phyloP scores from a whole-genome alignment of 2,113 vertebrate genomes.

The Cranoglanis bouderius region DNA sequence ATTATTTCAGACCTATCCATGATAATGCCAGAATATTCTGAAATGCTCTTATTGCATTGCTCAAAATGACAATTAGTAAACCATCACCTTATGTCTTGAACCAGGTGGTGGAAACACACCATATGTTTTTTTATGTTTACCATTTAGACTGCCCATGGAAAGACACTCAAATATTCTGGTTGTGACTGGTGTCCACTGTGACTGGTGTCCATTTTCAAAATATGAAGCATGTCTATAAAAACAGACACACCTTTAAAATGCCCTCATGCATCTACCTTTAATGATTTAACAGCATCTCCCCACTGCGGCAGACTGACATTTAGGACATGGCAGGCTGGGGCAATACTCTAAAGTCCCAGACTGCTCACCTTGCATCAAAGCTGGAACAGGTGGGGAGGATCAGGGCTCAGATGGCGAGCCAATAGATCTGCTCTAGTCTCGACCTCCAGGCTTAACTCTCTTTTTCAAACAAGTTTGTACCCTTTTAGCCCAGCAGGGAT shows the following conservation, averaged over 20 bases:
- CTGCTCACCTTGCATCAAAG: slow-evolving; percentile 25
- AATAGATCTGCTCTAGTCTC: slow-evolving; percentile 25
- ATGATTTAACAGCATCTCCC: slow-evolving; percentile 12
- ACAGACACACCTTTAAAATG: slow-evolving; percentile 16
- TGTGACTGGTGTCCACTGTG: not conserved
- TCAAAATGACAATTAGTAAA: not conserved
- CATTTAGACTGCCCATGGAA: not conserved
- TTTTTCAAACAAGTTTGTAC: slow-evolving; percentile 24
- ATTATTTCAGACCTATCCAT: not conserved
- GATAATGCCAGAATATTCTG: not conserved
- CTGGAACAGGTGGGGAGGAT: slow-evolving; percentile 25
- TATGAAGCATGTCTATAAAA: slow-evolving; percentile 31
- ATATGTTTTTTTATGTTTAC: not conserved
- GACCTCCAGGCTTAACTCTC: slow-evolving; percentile 13
- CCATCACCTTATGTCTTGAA: not conserved
- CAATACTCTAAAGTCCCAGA: slow-evolving; percentile 6
- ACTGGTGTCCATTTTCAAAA: slow-evolving; percentile 22
- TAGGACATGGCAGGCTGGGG: slow-evolving; percentile 15
- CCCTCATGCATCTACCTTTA: slow-evolving; percentile 12
- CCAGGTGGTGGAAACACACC: not conserved
- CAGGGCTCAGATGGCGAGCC: slow-evolving; percentile 2
- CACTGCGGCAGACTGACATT: slow-evolving; percentile 17
- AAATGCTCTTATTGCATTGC: not conserved
- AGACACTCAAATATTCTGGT: slow-evolving; percentile 6
- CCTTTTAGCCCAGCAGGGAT: slow-evolving; percentile 24